Conservation (phyloP, 2,797 vertebrate species). For the Acanthornis magna region DNA sequence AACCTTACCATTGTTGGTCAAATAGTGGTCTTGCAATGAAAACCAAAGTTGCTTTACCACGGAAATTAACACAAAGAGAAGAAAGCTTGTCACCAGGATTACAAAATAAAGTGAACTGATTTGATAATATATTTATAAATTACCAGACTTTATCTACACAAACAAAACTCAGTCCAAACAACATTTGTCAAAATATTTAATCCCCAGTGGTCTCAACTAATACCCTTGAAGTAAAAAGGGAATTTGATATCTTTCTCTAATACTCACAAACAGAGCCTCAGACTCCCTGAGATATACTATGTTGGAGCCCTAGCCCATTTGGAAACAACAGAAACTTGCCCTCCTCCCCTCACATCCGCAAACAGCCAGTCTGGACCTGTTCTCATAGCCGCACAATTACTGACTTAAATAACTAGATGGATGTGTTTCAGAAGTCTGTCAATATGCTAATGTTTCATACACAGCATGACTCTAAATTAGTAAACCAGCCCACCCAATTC, state of each 20-base stretch:
- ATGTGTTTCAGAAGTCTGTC: not conserved
- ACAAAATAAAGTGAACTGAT: not conserved
- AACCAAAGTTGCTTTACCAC: not conserved
- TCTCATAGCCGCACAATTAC: not conserved
- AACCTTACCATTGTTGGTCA: not conserved
- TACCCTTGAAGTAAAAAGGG: not conserved
- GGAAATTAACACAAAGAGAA: not conserved
- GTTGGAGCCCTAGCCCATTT: not conserved
- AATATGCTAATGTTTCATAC: not conserved
- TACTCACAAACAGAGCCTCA: not conserved
- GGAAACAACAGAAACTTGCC: not conserved
- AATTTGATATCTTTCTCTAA: not conserved
- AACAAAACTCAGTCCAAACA: not conserved
- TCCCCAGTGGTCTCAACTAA: not conserved
- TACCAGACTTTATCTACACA: not conserved
- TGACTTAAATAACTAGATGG: not conserved
- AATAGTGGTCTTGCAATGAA: not conserved
- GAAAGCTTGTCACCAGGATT: not conserved
- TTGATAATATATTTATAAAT: not conserved
- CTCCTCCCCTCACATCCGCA: not conserved
- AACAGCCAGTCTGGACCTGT: not conserved
- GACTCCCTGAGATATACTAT: not conserved
- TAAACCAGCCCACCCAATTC: not conserved
- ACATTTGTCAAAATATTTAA: constrained; percentile 13
- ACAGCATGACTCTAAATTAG: not conserved